Percentiles rank a stretch among this genome's conserved stretches.
These are phyloP conservation scores for Cettia cetti DNA, from an alignment of 2,113 vertebrate species.

Conservation along the genomic window DNA sequence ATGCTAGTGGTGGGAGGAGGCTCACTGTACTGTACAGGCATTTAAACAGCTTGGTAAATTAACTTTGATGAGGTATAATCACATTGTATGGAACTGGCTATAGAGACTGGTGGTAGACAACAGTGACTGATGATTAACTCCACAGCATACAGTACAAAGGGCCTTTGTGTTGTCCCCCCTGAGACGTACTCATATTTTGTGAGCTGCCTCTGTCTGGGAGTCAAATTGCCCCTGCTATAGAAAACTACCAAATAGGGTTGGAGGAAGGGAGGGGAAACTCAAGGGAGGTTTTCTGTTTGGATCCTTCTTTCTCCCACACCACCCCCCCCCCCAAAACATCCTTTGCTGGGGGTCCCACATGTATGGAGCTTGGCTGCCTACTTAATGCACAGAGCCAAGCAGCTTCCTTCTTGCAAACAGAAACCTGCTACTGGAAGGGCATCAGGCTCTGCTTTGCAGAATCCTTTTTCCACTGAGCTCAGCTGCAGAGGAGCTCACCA, in stretches of 20 bases:
- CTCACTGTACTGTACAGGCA: background rate
- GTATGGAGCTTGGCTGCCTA: background rate
- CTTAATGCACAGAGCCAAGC: background rate
- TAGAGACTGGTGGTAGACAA: background rate
- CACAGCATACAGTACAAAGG: background rate
- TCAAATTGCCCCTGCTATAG: background rate
- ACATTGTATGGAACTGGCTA: background rate
- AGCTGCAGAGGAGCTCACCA: background rate
- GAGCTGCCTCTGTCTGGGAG: background rate
- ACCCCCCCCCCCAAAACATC: background rate
- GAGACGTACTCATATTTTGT: background rate
- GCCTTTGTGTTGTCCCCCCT: background rate
- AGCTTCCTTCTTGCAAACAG: background rate
- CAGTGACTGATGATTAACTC: background rate
- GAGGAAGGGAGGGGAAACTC: background rate
- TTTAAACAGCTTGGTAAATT: slow-evolving; percentile 19
- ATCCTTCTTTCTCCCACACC: background rate
- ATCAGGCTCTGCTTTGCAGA: background rate
- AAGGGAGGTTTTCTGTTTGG: background rate
- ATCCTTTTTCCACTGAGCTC: fast-evolving
- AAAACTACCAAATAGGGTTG: background rate
- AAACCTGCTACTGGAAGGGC: background rate
- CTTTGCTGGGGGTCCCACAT: background rate
- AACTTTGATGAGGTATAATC: slow-evolving; percentile 7
- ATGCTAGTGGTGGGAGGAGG: background rate